phyloP scores from a whole-genome alignment of 1,140 invertebrate genomes.

The Bombus ignitus region DNA sequence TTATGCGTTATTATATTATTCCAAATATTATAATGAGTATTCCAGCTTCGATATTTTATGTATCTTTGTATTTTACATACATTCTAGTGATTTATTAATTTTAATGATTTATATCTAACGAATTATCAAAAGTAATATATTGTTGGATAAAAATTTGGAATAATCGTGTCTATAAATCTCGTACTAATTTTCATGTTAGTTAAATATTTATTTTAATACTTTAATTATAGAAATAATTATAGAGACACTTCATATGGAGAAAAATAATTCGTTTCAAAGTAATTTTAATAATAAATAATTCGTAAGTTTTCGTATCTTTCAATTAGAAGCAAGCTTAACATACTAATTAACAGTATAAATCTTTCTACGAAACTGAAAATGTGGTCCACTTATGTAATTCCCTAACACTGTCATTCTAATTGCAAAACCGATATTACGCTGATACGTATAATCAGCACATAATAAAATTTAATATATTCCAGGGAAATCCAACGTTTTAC shows the following conservation, averaged over 20 bases:
- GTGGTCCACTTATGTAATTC: neutral
- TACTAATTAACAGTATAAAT: neutral
- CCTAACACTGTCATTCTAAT: neutral
- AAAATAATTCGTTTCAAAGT: neutral
- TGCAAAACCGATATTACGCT: constrained; percentile 3
- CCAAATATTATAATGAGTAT: too few relatives aligned
- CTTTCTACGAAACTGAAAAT: neutral
- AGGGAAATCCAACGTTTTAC: neutral
- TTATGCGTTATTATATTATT: too few relatives aligned
- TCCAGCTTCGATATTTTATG: too few relatives aligned
- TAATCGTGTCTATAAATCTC: too few relatives aligned
- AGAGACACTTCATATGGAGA: too few relatives aligned
- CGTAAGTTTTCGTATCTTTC: neutral
- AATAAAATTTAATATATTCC: neutral
- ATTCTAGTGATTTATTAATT: too few relatives aligned
- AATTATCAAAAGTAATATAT: neutral
- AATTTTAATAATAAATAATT: neutral
- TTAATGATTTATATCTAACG: neutral
- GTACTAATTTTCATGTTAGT: too few relatives aligned
- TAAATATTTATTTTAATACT: too few relatives aligned
- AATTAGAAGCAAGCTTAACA: neutral
- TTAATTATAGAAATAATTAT: too few relatives aligned
- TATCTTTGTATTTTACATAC: too few relatives aligned
- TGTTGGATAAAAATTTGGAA: neutral
- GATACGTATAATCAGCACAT: neutral